Evolutionary conservation across 2,888 invertebrate genomes (phyloP), one percentile per base, ranked within the genome.

Genomic region (Merodon equestris): DNA sequence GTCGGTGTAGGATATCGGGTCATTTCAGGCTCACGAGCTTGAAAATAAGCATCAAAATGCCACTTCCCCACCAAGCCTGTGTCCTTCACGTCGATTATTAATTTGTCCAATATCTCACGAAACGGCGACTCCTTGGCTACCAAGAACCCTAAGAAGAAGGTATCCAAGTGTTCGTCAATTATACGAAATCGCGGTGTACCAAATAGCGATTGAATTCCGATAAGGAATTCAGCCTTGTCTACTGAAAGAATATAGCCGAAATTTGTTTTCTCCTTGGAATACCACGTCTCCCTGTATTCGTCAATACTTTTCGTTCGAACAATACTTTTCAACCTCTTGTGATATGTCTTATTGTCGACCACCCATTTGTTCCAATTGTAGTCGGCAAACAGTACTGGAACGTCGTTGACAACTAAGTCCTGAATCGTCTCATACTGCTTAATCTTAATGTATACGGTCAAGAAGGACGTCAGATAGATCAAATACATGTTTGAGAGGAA

Each of bases 391-490:
- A 71, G 19, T 1, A 76, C n/a, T 0, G 58, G 42, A 0, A 71
- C 17, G 27, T 71, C 54, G 13, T 76, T 71, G 0, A 58, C 64
- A 1, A 76, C 60, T 13, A 76, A 18, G 2, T 71, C 76, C 1
- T 53, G 13, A 1, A 71, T 7, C 0, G 71, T 71, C 7, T 71
- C 48, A 3, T 14, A 71, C 10, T 76, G 64, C 27, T 58, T 54
- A 9, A 76, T 17, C 50, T 60, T 38, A 0, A 76, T 71, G 17
- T 3, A 50, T 12, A 64, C 64, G 15, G 76, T 76, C 19, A 76
- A 36, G 38, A 50, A 76, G 18, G 76, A 71, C 13, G 76, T 71
- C 13, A 71, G 53, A 17, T 48, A 18, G 14, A 76, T 60, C 7
- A 12, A 7, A 19, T 76, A 76, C 4, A 76, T 14, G 27, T 64